A percentile compares a stretch with the other conserved stretches of the same genome.
These are phyloP conservation scores for Sinocyclocheilus anshuiensis DNA, from an alignment of 2,113 vertebrate genomes.

Conservation along the genomic window DNA sequence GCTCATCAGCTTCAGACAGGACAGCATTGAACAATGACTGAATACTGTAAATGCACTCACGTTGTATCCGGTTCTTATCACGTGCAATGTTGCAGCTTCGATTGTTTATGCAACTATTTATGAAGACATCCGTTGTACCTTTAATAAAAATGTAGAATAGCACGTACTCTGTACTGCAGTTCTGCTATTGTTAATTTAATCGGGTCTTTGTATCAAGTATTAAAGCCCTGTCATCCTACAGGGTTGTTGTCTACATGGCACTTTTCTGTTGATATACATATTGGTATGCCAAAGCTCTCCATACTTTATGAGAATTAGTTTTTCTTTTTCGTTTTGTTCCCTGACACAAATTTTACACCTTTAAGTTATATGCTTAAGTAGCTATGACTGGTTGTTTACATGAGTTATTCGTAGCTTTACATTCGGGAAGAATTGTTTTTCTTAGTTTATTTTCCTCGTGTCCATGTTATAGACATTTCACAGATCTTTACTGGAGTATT, in stretches of 20 bases:
- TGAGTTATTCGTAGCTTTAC: conserved; percentile 56
- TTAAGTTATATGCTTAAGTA: conserved; percentile 19
- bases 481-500: background rate
- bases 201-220: conserved; percentile 76
- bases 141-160: conserved; percentile 99
- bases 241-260: conserved; percentile 69
- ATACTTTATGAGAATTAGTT: conserved; percentile 69
- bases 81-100: conserved; percentile 99
- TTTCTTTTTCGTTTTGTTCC: conserved; percentile 48
- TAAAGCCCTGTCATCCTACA: conserved; percentile 77
- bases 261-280: conserved; percentile 69
- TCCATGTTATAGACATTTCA: conserved; percentile 42
- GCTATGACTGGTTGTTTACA: conserved; percentile 69
- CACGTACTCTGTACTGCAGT: conserved; percentile 86
- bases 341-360: conserved; percentile 52
- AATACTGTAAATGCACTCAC: conserved; percentile 96
- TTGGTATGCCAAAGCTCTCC: conserved; percentile 77
- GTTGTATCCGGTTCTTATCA: conserved; percentile 90
- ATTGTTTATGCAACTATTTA: conserved; percentile 99
- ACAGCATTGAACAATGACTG: conserved; percentile 77
- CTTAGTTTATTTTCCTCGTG: background rate
- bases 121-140: conserved; percentile 97
- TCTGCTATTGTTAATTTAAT: conserved; percentile 86
- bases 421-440: conserved; percentile 36
- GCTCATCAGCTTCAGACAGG: conserved; percentile 64